Conservation (phyloP, 1,140 invertebrate genomes). For the Ceratosolen fusciceps region DNA sequence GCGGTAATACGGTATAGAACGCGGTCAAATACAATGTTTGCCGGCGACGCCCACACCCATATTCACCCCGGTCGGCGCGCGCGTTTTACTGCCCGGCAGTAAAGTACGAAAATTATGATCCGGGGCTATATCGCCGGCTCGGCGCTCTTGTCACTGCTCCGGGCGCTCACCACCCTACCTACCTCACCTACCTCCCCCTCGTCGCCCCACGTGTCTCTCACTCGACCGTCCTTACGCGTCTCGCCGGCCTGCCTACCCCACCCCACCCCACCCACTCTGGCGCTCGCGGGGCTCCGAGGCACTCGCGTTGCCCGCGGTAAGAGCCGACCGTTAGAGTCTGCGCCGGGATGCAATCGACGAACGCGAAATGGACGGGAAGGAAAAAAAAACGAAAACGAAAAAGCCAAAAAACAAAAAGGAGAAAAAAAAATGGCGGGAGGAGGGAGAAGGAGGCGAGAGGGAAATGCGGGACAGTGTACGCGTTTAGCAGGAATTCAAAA, state of each 20-base stretch:
- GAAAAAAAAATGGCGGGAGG: too few relatives aligned
- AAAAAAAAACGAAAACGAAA: too few relatives aligned
- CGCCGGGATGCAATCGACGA: slow-evolving; percentile 3
- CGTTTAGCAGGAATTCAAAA: slow-evolving; percentile 36
- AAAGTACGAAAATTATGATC: slow-evolving; percentile 66
- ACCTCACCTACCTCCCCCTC: neutral
- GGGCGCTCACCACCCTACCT: slow-evolving; percentile 57
- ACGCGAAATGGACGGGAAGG: too few relatives aligned
- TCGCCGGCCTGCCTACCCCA: neutral
- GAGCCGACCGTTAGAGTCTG: neutral
- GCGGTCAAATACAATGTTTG: slow-evolving; percentile 63
- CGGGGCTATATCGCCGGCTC: slow-evolving; percentile 40
- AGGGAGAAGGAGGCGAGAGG: slow-evolving; percentile 11
- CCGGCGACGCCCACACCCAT: slow-evolving; percentile 61
- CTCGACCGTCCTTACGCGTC: neutral
- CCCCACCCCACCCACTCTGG: neutral
- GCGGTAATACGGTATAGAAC: slow-evolving; percentile 54
- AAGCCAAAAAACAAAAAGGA: too few relatives aligned
- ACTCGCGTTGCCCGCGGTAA: neutral
- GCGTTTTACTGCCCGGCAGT: slow-evolving; percentile 63
- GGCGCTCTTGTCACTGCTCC: slow-evolving; percentile 62
- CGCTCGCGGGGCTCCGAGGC: neutral
- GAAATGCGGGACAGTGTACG: slow-evolving; percentile 15
- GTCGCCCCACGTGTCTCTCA: neutral
- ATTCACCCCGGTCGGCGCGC: slow-evolving; percentile 49